These are phyloP conservation scores for Crossocerus cetratus DNA, from an alignment of 2,888 invertebrate species.

Conservation along the genomic window DNA sequence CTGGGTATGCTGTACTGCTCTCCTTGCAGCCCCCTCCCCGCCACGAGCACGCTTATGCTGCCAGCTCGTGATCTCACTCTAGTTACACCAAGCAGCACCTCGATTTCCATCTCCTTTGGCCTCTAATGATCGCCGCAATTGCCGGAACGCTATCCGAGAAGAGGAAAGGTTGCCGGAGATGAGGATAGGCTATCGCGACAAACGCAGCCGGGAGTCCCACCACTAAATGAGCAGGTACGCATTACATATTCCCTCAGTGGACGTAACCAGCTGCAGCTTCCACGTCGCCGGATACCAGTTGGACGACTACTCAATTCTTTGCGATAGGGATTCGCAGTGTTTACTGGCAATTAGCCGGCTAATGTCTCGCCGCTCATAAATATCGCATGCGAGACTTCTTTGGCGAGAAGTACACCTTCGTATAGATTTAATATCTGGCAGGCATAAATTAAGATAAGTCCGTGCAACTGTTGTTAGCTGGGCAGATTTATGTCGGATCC, in stretches of 20 bases:
- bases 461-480: no score
- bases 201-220: no score
- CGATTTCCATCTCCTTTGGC: conserved; percentile 2
- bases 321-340: not conserved
- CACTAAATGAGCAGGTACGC: not conserved
- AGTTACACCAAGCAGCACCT: not conserved
- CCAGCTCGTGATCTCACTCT: conserved; percentile 22
- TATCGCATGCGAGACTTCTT: conserved; percentile 3
- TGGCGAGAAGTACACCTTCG: not conserved
- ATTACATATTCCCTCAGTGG: not conserved
- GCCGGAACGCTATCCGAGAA: not conserved
- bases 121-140: not conserved
- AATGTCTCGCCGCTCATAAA: not conserved
- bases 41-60: conserved; percentile 55
- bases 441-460: no score
- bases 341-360: not conserved
- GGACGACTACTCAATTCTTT: not conserved
- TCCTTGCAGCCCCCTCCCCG: conserved; percentile 16
- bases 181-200: no score
- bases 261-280: not conserved
- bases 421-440: no score
- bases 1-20: conserved; percentile 28
- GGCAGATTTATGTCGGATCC: no score
- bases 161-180: conserved; percentile 8
- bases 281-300: not conserved